phyloP scores from a whole-genome alignment of 2,888 invertebrate species.

The Pammene aurita region DNA sequence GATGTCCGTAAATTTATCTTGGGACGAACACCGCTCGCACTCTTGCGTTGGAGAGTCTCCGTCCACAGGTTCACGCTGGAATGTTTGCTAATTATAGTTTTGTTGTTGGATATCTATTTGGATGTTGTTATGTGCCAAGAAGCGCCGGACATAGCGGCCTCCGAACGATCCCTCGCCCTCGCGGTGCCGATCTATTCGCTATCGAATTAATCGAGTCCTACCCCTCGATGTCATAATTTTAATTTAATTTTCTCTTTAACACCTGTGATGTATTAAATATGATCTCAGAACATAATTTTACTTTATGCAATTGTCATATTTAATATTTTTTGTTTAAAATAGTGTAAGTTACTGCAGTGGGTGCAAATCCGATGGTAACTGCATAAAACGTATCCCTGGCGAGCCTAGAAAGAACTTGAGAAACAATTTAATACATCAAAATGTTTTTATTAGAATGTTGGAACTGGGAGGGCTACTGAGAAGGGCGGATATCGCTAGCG shows the following conservation, averaged over 20 bases:
- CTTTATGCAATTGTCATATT: conserved; percentile 80
- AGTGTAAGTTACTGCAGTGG: conserved; percentile 61
- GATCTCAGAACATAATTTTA: conserved; percentile 85
- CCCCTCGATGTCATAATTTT: conserved; percentile 44
- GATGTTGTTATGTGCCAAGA: conserved; percentile 56
- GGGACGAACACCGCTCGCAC: conserved; percentile 43
- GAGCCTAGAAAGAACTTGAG: conserved; percentile 60
- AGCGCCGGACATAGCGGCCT: conserved; percentile 40
- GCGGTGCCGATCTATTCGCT: conserved; percentile 42
- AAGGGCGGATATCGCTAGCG: conserved; percentile 30
- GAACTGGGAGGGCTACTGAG: conserved; percentile 22
- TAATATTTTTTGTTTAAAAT: conserved; percentile 72
- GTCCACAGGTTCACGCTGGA: conserved; percentile 61
- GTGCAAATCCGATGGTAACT: conserved; percentile 45
- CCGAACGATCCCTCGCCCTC: conserved; percentile 33
- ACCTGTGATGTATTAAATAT: conserved; percentile 87
- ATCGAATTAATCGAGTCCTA: conserved; percentile 45
- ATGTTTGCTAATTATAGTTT: conserved; percentile 62
- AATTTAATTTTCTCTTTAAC: conserved; percentile 75
- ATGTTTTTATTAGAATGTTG: conserved; percentile 37
- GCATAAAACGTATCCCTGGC: conserved; percentile 63
- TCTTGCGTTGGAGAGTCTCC: conserved; percentile 43
- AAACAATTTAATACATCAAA: conserved; percentile 81
- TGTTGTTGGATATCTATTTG: conserved; percentile 63
- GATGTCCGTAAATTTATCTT: conserved; percentile 8